Percentiles rank a stretch among this genome's conserved stretches.
Conservation (phyloP, 1,140 invertebrate species). For the Neelides sp. region DNA sequence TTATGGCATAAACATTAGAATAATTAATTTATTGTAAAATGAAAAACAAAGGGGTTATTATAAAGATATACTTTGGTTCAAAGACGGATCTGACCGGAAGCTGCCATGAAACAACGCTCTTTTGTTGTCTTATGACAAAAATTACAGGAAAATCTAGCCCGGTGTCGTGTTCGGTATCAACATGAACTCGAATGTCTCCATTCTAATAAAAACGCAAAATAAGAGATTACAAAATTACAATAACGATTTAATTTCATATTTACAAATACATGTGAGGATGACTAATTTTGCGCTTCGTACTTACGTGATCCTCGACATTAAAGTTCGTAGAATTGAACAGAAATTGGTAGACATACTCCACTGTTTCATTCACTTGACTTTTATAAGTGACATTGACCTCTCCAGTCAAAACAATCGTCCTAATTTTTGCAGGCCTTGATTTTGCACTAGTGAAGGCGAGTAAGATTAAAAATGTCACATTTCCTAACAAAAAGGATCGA, state of each 20-base stretch:
- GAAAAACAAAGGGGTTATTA: neutral
- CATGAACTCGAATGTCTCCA: conserved; percentile 30
- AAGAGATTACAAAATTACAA: neutral
- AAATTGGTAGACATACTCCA: conserved; percentile 23
- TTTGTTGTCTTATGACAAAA: conserved; percentile 51
- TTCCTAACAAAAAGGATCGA: too few relatives aligned
- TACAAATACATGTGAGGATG: neutral
- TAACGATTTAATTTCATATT: neutral
- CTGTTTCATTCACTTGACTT: conserved; percentile 9
- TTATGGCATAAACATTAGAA: neutral
- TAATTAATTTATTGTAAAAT: neutral
- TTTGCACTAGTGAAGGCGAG: too few relatives aligned
- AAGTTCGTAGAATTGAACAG: conserved; percentile 11
- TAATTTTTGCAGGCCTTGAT: too few relatives aligned
- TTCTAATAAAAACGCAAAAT: conserved; percentile 5
- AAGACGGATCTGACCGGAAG: conserved; percentile 40
- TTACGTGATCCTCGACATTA: neutral
- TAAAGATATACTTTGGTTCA: conserved; percentile 10
- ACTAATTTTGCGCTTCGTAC: neutral
- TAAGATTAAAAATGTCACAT: too few relatives aligned
- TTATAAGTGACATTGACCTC: neutral
- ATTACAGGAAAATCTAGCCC: conserved; percentile 46
- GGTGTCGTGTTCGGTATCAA: conserved; percentile 40
- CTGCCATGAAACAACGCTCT: conserved; percentile 54
- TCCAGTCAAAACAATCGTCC: neutral